Conservation (phyloP, 2,797 vertebrate genomes). For the Amphiprion clarkii region DNA sequence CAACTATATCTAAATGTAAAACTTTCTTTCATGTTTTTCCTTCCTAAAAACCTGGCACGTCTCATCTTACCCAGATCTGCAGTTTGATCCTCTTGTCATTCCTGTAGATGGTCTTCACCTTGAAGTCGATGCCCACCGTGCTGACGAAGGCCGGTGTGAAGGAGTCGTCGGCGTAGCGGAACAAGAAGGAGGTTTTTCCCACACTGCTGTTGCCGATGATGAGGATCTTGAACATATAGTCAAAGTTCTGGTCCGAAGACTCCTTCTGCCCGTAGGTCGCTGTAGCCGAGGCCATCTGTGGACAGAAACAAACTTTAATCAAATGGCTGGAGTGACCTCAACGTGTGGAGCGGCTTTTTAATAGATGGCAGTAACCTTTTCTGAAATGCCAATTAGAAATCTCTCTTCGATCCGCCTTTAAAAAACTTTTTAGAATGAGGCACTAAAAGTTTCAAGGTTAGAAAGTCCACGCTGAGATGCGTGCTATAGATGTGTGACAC, state of each 20-base stretch:
- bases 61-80: constrained; percentile 91
- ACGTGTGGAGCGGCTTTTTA: neutral
- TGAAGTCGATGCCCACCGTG: constrained; percentile 98
- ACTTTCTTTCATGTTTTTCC: neutral
- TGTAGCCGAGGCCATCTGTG: constrained; percentile 96
- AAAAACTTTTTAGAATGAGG: neutral
- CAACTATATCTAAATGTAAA: no score
- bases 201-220: constrained; percentile 99
- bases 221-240: constrained; percentile 99
- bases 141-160: constrained; percentile 98
- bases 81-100: constrained; percentile 98
- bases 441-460: neutral
- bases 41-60: neutral
- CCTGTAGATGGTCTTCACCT: constrained; percentile 99
- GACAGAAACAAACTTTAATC: constrained; percentile 13
- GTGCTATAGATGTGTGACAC: neutral
- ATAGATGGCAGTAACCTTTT: neutral
- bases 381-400: neutral
- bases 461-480: neutral
- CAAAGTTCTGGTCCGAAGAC: constrained; percentile 97
- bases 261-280: constrained; percentile 98
- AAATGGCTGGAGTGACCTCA: neutral
- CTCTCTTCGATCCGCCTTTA: neutral
- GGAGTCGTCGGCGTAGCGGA: constrained; percentile 97
- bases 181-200: constrained; percentile 97